Base-by-base conservation (phyloP, 1,140 invertebrate species). In the Dryas iulia region DNA sequence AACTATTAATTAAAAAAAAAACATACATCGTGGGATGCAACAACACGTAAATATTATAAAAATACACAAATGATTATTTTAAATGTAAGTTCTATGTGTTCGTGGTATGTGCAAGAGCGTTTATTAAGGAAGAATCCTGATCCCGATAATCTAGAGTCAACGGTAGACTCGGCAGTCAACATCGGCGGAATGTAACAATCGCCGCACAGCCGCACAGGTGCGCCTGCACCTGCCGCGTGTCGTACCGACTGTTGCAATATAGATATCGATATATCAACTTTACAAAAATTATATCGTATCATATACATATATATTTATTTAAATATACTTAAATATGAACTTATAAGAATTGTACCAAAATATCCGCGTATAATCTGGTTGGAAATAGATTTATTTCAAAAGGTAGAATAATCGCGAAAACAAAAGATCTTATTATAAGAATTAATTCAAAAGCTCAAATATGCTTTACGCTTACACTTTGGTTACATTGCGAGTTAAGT, bases 171-270 rank as follows among this genome's bases (percentile, higher is more conserved):
- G 80, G 81, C 83, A 85, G 80, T 78, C 77, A 78, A 82, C 81
- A 79, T 69, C 31, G 68, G 61, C 62, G 83, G 83, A 86, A 86
- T 86, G 83, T 73, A 79, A 83, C 81, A 83, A 85, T 83, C 77
- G 77, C 54, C 59, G 66, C 72, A 79, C 83, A 83, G 82, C 47
- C 56, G 68, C 73, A 82, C 83, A 86, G 82, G 83, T 86, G 83
- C 70, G 72, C 59, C 66, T 61, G 71, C 83, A 86, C 83, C 83
- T 86, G 83, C 80, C 72, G 23, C 66, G 59, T 57, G 53, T 33
- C 66, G 52, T 62, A 68, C 66, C 59, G 21, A 54, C 60, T 53
- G 47, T 62, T 23, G 14, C 60, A 24, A 47, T 47, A 60, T 39
- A 24, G 26, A 62, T 62, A 28, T 54, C 60, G 60, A 53, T 62